Evolutionary conservation across 2,113 vertebrate species (phyloP).

Genomic region (Irena cyanogastra): DNA sequence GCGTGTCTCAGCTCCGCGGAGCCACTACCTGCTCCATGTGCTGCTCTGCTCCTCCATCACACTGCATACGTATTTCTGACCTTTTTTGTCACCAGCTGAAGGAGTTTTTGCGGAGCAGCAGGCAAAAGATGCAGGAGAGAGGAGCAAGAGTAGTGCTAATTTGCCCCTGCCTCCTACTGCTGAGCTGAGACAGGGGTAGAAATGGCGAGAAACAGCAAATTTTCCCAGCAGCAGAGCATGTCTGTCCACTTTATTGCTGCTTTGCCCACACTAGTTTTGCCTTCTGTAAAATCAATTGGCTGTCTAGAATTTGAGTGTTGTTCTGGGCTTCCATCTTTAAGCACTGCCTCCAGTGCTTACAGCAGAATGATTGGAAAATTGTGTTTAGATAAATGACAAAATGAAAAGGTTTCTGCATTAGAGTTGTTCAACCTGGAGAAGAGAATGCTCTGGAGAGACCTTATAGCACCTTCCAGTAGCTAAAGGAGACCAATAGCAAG

Average conservation of each 20-base stretch:
- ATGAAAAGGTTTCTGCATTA: neutral
- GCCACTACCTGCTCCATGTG: neutral
- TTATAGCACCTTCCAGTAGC: neutral
- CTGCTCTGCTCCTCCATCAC: neutral
- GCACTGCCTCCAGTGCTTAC: slow-evolving; percentile 7
- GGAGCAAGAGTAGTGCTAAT: neutral
- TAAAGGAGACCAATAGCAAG: neutral
- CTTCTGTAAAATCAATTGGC: neutral
- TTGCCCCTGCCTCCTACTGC: neutral
- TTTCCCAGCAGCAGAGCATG: neutral
- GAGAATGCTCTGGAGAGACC: neutral
- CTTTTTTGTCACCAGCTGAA: neutral
- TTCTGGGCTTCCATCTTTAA: neutral
- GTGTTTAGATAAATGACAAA: slow-evolving; percentile 28
- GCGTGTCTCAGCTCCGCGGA: rapidly evolving
- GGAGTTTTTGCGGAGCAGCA: neutral
- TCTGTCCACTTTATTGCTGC: neutral
- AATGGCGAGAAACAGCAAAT: neutral
- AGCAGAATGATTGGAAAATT: neutral
- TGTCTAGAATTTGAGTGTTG: neutral
- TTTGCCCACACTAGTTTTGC: neutral
- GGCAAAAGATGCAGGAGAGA: neutral
- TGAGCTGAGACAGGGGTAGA: neutral
- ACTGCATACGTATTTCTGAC: rapidly evolving
- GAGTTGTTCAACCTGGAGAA: neutral